These are phyloP conservation scores for Ferrisia virgata DNA, from an alignment of 2,888 invertebrate genomes.

Conservation along the genomic window DNA sequence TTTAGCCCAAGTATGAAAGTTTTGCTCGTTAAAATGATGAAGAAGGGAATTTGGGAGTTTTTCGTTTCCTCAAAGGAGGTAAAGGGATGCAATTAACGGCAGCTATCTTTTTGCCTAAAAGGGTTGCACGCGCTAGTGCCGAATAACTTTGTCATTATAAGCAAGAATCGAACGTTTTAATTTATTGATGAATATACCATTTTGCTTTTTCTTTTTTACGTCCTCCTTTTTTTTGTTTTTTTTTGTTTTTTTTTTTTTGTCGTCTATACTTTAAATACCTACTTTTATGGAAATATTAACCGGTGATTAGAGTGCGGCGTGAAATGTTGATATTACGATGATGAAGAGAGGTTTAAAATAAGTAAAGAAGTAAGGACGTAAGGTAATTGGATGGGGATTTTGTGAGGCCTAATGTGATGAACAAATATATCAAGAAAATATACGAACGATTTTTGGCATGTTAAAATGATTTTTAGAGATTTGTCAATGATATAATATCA, in stretches of 20 bases:
- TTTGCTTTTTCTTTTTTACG: background rate
- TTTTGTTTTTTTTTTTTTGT: background rate
- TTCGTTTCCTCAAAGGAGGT: constrained; percentile 13
- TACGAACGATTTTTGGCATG: no score
- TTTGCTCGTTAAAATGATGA: constrained; percentile 11
- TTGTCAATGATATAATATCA: no score
- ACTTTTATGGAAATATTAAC: background rate
- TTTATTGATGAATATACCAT: background rate
- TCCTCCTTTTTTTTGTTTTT: background rate
- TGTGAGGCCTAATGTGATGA: no score
- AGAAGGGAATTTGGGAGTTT: constrained; percentile 14
- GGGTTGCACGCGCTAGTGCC: background rate
- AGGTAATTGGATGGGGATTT: no score
- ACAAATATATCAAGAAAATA: no score
- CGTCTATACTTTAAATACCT: background rate
- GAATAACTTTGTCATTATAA: constrained; percentile 12
- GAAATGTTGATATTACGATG: background rate
- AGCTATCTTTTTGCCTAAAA: constrained; percentile 8
- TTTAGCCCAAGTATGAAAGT: background rate
- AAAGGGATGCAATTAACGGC: constrained; percentile 7
- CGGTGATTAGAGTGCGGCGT: background rate
- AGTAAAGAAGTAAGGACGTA: no score
- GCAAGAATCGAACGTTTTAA: constrained; percentile 14
- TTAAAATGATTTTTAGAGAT: no score
- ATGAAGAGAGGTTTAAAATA: no score